These are phyloP conservation scores for Galendromus occidentalis DNA, from an alignment of 1,140 invertebrate genomes.

Conservation along the genomic window DNA sequence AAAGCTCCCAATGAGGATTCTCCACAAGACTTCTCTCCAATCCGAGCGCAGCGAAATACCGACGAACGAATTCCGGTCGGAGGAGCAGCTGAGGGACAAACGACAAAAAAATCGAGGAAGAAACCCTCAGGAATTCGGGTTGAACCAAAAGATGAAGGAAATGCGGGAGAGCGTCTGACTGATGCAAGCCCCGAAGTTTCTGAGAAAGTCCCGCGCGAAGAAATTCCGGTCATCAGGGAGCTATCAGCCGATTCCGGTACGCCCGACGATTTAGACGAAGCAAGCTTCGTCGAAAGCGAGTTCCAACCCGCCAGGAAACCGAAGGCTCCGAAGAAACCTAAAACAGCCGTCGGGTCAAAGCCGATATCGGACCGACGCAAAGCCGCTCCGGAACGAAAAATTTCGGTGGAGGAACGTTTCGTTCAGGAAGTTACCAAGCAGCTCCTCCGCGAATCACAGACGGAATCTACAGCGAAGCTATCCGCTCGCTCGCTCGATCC, in stretches of 20 bases:
- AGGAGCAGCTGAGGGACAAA: not conserved
- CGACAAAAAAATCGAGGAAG: not conserved
- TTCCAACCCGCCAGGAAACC: not conserved
- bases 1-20: too few species aligned
- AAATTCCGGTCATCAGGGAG: too few species aligned
- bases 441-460: not conserved
- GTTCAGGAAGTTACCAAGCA: constrained; percentile 3
- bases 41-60: too few species aligned
- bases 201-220: too few species aligned
- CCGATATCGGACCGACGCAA: not conserved
- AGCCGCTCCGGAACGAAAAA: not conserved
- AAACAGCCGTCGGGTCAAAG: too few species aligned
- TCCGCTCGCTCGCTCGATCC: not conserved
- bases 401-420: not conserved
- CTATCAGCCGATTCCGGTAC: too few species aligned
- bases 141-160: too few species aligned
- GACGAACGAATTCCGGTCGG: not conserved
- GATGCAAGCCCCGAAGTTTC: too few species aligned
- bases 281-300: not conserved
- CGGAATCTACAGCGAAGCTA: not conserved
- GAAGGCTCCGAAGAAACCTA: not conserved
- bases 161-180: too few species aligned
- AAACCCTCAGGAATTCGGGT: not conserved
- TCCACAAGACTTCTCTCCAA: too few species aligned
- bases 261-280: too few species aligned